Evolutionary conservation across 2,113 vertebrate genomes (phyloP).

Genomic region (Heterotis niloticus): DNA sequence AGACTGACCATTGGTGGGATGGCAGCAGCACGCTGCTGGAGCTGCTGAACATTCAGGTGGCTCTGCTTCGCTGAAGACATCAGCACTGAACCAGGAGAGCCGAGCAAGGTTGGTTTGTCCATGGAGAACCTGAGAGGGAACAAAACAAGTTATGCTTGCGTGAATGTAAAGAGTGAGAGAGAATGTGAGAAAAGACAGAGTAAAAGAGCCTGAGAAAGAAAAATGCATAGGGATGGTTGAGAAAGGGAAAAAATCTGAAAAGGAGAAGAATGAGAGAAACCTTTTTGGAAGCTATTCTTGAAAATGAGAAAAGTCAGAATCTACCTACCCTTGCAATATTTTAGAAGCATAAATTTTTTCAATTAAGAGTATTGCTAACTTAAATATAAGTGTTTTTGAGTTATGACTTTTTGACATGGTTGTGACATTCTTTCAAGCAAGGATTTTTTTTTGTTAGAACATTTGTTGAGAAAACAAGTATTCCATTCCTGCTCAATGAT

Average conservation of each 20-base stretch:
- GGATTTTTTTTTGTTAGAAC: not conserved
- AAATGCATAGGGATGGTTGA: too few relatives aligned
- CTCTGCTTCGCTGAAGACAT: slow-evolving; percentile 79
- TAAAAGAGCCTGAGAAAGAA: not conserved
- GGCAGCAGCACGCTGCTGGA: slow-evolving; percentile 86
- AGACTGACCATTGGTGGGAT: slow-evolving; percentile 88
- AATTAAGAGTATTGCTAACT: not conserved
- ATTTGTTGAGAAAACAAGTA: not conserved
- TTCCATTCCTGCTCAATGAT: not conserved
- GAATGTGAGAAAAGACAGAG: not conserved
- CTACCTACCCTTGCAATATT: too few relatives aligned
- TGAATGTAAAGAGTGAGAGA: not conserved
- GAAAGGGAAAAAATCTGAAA: not conserved
- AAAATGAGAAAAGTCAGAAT: too few relatives aligned
- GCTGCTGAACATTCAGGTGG: slow-evolving; percentile 84
- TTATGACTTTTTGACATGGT: not conserved
- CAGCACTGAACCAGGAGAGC: slow-evolving; percentile 74
- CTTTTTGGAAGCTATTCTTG: too few relatives aligned
- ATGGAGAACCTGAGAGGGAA: slow-evolving; percentile 69
- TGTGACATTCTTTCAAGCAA: not conserved
- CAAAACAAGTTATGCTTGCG: not conserved
- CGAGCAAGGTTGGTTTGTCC: slow-evolving; percentile 86
- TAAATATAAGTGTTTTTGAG: not conserved
- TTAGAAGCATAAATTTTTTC: too few relatives aligned
- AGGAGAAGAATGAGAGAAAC: too few relatives aligned